Evolutionary conservation across 1,140 invertebrate genomes (phyloP), one percentile per base, ranked within the genome.

Genomic region (Dermatophagoides farinae): DNA sequence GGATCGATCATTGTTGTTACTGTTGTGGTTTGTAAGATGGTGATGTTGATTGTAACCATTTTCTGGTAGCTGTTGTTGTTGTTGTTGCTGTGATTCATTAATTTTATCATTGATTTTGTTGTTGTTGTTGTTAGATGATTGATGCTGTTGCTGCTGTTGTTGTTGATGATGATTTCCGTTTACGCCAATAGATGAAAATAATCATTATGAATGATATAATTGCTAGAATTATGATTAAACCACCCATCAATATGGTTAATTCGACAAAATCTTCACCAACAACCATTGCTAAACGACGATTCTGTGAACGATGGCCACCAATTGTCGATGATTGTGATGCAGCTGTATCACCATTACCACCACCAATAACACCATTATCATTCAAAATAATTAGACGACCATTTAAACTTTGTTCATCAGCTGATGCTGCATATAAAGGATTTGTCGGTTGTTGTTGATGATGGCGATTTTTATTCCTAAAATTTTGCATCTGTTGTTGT

Each of bases 181-280:
- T 39, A 16, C 51, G 53, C 10, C 53, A 55, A 40, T 55, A 55
- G 23, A 55, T 18, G 16, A 55, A 31, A 44, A 23, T 55, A 23
- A 23, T 5, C 12, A 25, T 55, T 12, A 55, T 25, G 12, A 53
- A 38, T 44, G 53, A 55, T 39, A 39, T 23, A 20, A 31, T 23
- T 31, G 31, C 16, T 10, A n/a, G 47, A n/a, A 55, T 8, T 1
- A 55, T 14, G 14, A 39, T 44, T n/a, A 55, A 23, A n/a, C n/a
- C 18, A 47, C 53, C 14, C 53, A 55, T n/a, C 10, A 55, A 25
- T n/a, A 55, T 23, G 39, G 41, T 18, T 4, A 55, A 23, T 44
- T 55, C 53, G 16, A 55, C 10, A 25, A 44, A 39, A 14, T 55
- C 53, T 44, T 55, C 53, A 12, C 53, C 53, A 31, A 55, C 25